Conservation (phyloP, 64 coral and sea anemone species). For the Actinia tenebrosa region DNA sequence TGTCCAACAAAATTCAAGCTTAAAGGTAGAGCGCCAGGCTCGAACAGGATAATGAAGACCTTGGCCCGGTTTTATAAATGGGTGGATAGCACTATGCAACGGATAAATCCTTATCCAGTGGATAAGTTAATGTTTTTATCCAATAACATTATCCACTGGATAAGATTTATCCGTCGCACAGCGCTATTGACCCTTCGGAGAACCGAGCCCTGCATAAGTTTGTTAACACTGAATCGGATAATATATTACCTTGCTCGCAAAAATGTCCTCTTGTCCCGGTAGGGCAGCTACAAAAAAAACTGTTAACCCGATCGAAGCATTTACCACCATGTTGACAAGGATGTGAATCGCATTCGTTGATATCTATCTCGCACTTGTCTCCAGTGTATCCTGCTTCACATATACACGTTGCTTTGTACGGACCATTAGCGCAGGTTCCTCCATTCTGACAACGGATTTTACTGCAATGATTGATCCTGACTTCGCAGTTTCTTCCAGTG, state of each 20-base stretch:
- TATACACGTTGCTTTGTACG: constrained; percentile 43
- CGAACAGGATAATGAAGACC: no score
- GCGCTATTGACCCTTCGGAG: no score
- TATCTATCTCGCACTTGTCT: constrained; percentile 50
- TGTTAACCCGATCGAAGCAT: constrained; percentile 69
- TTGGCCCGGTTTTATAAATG: no score
- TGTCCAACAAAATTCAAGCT: no score
- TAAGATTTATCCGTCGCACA: no score
- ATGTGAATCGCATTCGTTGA: constrained; percentile 66
- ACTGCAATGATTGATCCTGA: constrained; percentile 67
- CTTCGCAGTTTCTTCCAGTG: constrained; percentile 47
- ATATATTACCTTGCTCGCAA: constrained; percentile 68
- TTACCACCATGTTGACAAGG: constrained; percentile 71
- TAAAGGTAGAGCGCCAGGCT: no score
- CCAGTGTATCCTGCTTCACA: constrained; percentile 60
- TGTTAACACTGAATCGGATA: background rate
- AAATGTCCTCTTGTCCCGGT: constrained; percentile 48
- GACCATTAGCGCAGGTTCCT: constrained; percentile 65
- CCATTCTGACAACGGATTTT: constrained; percentile 63
- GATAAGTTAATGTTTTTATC: no score
- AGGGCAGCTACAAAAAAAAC: constrained; percentile 68
- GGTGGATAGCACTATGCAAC: no score
- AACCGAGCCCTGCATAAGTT: no score
- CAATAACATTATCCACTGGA: no score
- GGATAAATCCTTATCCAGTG: no score